Percentiles rank a stretch among this genome's conserved stretches.
phyloP scores from a whole-genome alignment of 2,888 invertebrate genomes.

The Helobdella robusta region DNA sequence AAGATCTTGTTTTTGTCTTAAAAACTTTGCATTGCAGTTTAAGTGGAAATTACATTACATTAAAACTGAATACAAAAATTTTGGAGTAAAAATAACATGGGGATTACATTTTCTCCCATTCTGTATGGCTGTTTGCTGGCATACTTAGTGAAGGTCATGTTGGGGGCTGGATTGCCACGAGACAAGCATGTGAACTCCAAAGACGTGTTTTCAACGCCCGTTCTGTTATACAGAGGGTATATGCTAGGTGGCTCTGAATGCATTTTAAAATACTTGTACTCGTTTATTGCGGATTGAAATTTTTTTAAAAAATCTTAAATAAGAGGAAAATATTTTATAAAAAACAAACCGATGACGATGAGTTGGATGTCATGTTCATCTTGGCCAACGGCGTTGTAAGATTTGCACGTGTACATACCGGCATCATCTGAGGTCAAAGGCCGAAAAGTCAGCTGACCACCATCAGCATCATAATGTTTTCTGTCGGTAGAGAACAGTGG shows the following conservation, averaged over 20 bases:
- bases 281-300: neutral
- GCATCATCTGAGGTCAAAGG: slow-evolving; percentile 32
- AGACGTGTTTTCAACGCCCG: slow-evolving; percentile 22
- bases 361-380: slow-evolving; percentile 27
- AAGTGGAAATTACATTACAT: no score
- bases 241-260: slow-evolving; percentile 27
- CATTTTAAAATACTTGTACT: neutral
- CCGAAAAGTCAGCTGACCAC: slow-evolving; percentile 31
- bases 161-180: slow-evolving; percentile 35
- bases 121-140: no score
- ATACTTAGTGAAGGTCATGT: slow-evolving; percentile 34
- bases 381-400: slow-evolving; percentile 32
- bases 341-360: slow-evolving; percentile 31
- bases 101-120: slow-evolving; percentile 24
- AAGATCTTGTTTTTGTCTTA: no score
- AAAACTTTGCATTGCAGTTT: no score
- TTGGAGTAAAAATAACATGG: no score
- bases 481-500: slow-evolving; percentile 27
- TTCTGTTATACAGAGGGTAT: slow-evolving; percentile 21
- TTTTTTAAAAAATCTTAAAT: neutral
- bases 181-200: slow-evolving; percentile 33
- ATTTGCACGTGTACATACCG: slow-evolving; percentile 32
- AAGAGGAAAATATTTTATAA: neutral
- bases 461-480: slow-evolving; percentile 27
- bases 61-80: no score